Evolutionary conservation across 1,140 invertebrate species (phyloP), one percentile per base, ranked within the genome.

Genomic region (Leptopilina clavipes): DNA sequence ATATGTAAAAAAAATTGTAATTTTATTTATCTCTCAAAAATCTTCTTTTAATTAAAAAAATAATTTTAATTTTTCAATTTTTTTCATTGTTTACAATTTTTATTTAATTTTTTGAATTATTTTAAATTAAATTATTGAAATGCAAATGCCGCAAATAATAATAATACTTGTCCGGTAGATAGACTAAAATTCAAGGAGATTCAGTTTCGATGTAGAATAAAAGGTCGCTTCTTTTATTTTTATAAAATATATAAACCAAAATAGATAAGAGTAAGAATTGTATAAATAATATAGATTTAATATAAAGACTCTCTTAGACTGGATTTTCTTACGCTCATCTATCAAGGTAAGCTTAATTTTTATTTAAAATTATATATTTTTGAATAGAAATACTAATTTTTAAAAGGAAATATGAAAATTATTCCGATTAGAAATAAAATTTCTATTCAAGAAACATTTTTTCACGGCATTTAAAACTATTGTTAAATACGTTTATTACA

Each of bases 231-330:
- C 14, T 65, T 31, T 11, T 7, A 65, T 65, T 7, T n/a, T 45
- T 7, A 31, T 31, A 40, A 40, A 40, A 40, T 8, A 9, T 54
- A 11, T 14, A 54, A 18, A 65, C 22, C 25, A 22, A 14, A 37
- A 11, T 37, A 65, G 59, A 65, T 65, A 65, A 65, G 59, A 14
- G 59, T 65, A 65, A 65, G 59, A 65, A 65, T 65, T 65, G 25
- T 65, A 65, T 31, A 65, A 31, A 17, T 14, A 45, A 45, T 45
- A 45, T 14, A 14, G 6, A 45, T 45, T n/a, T 65, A 37, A 65
- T 65, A 37, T 65, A 65, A 31, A 6, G 6, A 65, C 19, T 25
- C 59, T 31, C 1, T 65, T 31, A 65, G 59, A 65, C 59, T 37
- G 59, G 22, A 65, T n/a, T n/a, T 31, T 65, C 59, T 65, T 65